Base-by-base conservation (phyloP, 2,888 invertebrate genomes). In the Noctuana brunneofusca region DNA sequence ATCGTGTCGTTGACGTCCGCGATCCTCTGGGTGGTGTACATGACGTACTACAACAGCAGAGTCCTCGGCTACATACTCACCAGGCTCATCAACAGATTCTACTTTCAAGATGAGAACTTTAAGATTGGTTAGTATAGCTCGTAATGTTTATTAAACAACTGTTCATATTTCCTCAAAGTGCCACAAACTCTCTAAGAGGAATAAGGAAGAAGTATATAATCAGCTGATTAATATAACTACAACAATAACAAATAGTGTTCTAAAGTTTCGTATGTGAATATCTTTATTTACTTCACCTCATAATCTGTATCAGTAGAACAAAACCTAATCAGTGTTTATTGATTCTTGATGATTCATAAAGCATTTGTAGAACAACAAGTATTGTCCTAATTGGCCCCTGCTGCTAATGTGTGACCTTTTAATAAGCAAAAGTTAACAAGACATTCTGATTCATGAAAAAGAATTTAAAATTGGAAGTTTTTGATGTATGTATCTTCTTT, bases 1-100 rank as follows among this genome's bases (percentile, higher is more conserved):
- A 92, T 98, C 22, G 95, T 95, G 73, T 97, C 97, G 64, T 92
- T 97, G 55, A 93, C 96, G 71, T 95, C 96, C 66, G 96, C 96
- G 20, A 96, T 97, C 78, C 92, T 95, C 41, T 99, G 98, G 98
- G 94, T 98, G 57, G 96, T 98, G 70, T 99, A 98, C 87, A 96
- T 98, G 75, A 96, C 97, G 0, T 98, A 97, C 88, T 99, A 98
- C 90, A 98, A 98, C 86, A 97, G 98, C 58, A 94, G 98, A 66
- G 94, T 99, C 3, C 93, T 97, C 71, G 99, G 98, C 27, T 96
- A 97, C 79, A 93, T 98, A 75, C 93, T 98, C 59, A 98, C 98
- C 8, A 95, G 96, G 82, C 93, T 98, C 62, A 93, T 97, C 58
- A 98, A 98, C 89, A 94, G 95, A 78, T 95, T 98, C 86, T 95